A percentile compares a stretch with the other conserved stretches of the same genome.
Conservation (phyloP, 1,140 invertebrate genomes). For the Scaptomyza montana region DNA sequence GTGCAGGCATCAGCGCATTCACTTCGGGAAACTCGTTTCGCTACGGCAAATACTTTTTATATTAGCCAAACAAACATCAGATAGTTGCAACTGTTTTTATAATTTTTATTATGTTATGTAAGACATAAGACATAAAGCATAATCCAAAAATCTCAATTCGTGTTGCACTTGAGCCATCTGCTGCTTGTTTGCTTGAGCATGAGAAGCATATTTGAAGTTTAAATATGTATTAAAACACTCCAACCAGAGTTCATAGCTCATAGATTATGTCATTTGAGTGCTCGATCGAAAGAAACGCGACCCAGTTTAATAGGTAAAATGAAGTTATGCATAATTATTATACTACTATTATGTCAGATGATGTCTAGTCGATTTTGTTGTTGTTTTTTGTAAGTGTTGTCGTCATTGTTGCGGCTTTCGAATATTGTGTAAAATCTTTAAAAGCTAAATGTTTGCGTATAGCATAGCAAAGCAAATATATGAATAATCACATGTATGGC, state of each 20-base stretch:
- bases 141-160: conserved; percentile 65
- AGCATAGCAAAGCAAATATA: conserved; percentile 25
- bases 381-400: conserved; percentile 18
- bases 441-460: conserved; percentile 31
- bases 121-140: conserved; percentile 16
- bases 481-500: conserved; percentile 6
- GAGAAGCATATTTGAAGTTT: conserved; percentile 5
- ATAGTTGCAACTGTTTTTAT: conserved; percentile 28
- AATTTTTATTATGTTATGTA: conserved; percentile 36
- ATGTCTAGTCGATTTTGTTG: conserved; percentile 26
- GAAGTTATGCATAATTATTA: conserved; percentile 69
- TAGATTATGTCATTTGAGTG: conserved; percentile 60
- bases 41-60: conserved; percentile 45
- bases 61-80: conserved; percentile 54
- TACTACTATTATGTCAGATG: conserved; percentile 68
- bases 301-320: conserved; percentile 56
- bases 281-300: conserved; percentile 29
- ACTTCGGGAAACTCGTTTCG: conserved; percentile 64
- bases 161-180: conserved; percentile 47
- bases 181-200: conserved; percentile 27
- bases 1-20: conserved; percentile 62
- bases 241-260: conserved; percentile 28
- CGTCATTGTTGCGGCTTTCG: conserved; percentile 56
- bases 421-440: conserved; percentile 55
- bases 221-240: no score